A percentile compares a stretch with the other conserved stretches of the same genome.
These are phyloP conservation scores for Villa cingulata DNA, from an alignment of 2,888 invertebrate genomes.

Conservation along the genomic window DNA sequence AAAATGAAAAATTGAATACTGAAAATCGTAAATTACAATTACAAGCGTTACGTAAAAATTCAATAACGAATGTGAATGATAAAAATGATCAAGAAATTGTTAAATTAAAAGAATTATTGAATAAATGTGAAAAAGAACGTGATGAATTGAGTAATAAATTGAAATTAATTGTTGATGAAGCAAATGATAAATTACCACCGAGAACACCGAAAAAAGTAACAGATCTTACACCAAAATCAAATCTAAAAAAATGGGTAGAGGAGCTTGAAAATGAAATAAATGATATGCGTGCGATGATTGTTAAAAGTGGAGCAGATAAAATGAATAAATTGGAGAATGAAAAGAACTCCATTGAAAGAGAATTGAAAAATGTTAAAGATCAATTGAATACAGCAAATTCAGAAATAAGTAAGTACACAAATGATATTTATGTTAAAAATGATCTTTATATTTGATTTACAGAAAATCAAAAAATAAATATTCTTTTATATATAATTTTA, in stretches of 20 bases:
- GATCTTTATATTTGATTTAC: too few species aligned
- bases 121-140: slow-evolving; percentile 48
- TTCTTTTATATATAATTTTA: slow-evolving; percentile 12
- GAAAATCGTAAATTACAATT: slow-evolving; percentile 59
- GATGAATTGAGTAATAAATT: slow-evolving; percentile 49
- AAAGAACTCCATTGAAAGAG: slow-evolving; percentile 46
- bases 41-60: slow-evolving; percentile 38
- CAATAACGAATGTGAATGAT: slow-evolving; percentile 10
- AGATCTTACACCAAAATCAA: slow-evolving; percentile 40
- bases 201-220: slow-evolving; percentile 60
- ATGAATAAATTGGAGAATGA: slow-evolving; percentile 47
- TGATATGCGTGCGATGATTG: slow-evolving; percentile 32
- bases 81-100: slow-evolving; percentile 36
- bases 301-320: slow-evolving; percentile 33
- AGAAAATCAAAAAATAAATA: too few species aligned
- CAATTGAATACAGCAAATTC: slow-evolving; percentile 48
- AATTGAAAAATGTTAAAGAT: slow-evolving; percentile 51
- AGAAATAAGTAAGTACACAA: slow-evolving; percentile 23
- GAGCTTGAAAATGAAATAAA: slow-evolving; percentile 80
- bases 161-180: slow-evolving; percentile 50
- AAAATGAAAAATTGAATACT: slow-evolving; percentile 58
- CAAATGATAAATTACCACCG: slow-evolving; percentile 51
- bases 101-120: slow-evolving; percentile 42
- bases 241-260: slow-evolving; percentile 63
- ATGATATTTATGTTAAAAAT: too few species aligned